Conservation (phyloP, 2,113 vertebrate species). For the Microcebus lehilahytsara region DNA sequence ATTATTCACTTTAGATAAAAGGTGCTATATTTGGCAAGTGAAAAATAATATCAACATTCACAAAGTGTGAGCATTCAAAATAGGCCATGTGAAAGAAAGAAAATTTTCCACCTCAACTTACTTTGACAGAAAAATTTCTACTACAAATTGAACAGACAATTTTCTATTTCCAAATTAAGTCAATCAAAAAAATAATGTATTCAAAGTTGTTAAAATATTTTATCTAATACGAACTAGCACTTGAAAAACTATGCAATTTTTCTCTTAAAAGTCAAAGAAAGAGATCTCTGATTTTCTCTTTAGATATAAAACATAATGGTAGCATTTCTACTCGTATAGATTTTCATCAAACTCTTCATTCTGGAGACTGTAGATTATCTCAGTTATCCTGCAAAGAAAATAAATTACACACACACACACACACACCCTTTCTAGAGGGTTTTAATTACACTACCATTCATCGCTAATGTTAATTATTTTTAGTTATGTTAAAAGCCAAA, state of each 20-base stretch:
- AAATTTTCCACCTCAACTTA: not conserved
- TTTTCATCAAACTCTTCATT: not conserved
- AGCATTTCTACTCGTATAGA: not conserved
- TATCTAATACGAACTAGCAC: not conserved
- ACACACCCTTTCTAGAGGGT: not conserved
- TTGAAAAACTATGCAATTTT: not conserved
- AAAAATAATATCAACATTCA: conserved; percentile 61
- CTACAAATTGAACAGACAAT: not conserved
- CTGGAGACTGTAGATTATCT: not conserved
- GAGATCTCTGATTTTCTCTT: not conserved
- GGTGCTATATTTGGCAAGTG: conserved; percentile 46
- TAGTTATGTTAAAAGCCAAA: not conserved
- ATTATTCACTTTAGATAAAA: conserved; percentile 57
- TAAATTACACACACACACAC: not conserved
- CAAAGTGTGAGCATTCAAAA: conserved; percentile 19
- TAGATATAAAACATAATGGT: not conserved
- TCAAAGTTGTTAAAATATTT: conserved; percentile 43
- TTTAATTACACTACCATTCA: not conserved
- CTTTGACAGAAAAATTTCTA: conserved; percentile 31
- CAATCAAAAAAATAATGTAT: conserved; percentile 44
- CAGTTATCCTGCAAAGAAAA: not conserved
- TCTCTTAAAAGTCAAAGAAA: not conserved
- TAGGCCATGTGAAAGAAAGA: not conserved
- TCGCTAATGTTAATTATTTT: not conserved
- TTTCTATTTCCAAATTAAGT: conserved; percentile 38